Conservation (phyloP, 2,113 vertebrate genomes). For the Psittacara wagleri region DNA sequence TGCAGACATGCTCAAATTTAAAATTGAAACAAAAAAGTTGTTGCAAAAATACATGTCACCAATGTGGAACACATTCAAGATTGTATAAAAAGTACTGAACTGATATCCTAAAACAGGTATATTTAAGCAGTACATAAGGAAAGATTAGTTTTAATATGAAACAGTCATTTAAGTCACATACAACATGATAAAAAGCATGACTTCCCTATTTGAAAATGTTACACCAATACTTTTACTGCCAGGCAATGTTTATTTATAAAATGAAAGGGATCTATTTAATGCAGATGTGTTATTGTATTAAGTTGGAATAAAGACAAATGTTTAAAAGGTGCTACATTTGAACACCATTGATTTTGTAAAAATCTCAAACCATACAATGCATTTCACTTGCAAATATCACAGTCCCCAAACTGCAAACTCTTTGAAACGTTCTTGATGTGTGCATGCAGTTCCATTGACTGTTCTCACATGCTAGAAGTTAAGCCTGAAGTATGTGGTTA, state of each 20-base stretch:
- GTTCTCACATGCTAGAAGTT: neutral
- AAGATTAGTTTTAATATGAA: conserved; percentile 84
- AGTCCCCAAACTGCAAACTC: neutral
- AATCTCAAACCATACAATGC: conserved; percentile 44
- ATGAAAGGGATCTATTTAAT: conserved; percentile 51
- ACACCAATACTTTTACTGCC: conserved; percentile 70
- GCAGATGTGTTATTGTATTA: neutral
- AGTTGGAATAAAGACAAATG: conserved; percentile 7
- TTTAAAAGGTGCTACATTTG: conserved; percentile 40
- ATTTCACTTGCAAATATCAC: neutral
- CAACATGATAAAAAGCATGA: conserved; percentile 77
- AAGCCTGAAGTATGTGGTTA: conserved; percentile 3
- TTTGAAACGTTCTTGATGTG: neutral
- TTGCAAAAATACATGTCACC: conserved; percentile 83
- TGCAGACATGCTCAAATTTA: conserved; percentile 76
- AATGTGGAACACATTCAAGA: conserved; percentile 82
- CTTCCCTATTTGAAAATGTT: conserved; percentile 68
- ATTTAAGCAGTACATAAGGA: conserved; percentile 80
- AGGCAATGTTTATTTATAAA: conserved; percentile 70
- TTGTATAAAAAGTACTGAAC: conserved; percentile 82
- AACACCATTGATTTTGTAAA: conserved; percentile 41
- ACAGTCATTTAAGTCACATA: conserved; percentile 81
- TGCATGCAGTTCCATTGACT: neutral
- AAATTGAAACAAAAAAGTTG: conserved; percentile 68
- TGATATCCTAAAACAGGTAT: conserved; percentile 81